Conservation (phyloP, 2,113 vertebrate species). For the Hypanus sabinus region DNA sequence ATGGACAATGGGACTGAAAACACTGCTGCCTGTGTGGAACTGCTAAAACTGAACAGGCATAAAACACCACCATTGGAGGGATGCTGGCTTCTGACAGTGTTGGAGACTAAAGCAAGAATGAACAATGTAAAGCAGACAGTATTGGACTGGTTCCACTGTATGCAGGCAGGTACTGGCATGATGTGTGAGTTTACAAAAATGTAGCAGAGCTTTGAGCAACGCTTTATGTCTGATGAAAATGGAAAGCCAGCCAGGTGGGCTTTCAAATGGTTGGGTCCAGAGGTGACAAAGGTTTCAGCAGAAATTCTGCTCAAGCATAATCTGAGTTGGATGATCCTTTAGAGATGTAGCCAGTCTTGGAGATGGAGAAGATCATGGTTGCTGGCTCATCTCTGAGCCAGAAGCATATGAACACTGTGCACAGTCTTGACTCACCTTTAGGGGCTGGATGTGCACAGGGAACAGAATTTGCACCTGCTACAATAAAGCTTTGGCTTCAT, state of each 20-base stretch:
- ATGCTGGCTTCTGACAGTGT: background rate
- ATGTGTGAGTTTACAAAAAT: background rate
- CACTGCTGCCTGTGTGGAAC: background rate
- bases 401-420: too few species aligned
- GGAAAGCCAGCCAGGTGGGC: background rate
- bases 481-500: too few species aligned
- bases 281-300: background rate
- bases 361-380: too few species aligned
- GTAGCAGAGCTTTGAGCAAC: background rate
- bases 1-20: background rate
- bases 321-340: too few species aligned
- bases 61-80: background rate
- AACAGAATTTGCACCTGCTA: too few species aligned
- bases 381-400: too few species aligned
- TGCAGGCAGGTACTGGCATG: background rate
- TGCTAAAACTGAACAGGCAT: too few species aligned
- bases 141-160: background rate
- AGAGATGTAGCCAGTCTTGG: too few species aligned
- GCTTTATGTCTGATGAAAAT: background rate
- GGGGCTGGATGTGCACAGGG: too few species aligned
- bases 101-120: background rate
- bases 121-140: background rate
- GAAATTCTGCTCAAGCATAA: background rate
- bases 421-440: too few species aligned
- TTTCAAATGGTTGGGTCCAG: background rate